phyloP scores from a whole-genome alignment of 2,888 invertebrate genomes.

The Apamea epomidion region DNA sequence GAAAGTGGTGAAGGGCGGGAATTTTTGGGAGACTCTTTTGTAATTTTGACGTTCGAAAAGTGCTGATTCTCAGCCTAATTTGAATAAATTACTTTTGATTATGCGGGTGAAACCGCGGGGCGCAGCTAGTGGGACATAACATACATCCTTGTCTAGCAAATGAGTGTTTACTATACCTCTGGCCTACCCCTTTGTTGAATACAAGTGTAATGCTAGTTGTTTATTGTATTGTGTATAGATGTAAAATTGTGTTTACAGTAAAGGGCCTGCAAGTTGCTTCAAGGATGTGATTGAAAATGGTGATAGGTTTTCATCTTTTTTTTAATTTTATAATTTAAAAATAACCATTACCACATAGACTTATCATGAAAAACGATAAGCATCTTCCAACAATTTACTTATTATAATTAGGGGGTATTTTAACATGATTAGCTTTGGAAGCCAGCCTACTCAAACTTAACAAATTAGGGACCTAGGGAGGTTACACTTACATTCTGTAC shows the following conservation, averaged over 20 bases:
- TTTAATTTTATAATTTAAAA: constrained; percentile 11
- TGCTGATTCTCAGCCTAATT: no score
- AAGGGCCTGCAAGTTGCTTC: not conserved
- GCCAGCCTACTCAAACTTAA: constrained; percentile 26
- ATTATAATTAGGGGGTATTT: constrained; percentile 21
- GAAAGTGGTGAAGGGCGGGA: no score
- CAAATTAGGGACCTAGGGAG: not conserved
- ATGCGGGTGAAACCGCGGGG: no score
- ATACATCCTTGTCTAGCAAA: not conserved
- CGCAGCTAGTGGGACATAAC: not conserved
- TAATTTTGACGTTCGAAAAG: no score
- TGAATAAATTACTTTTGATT: no score
- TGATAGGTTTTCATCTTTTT: not conserved
- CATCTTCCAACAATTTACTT: constrained; percentile 20
- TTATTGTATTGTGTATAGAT: not conserved
- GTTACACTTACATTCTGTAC: constrained; percentile 32
- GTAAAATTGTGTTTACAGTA: not conserved
- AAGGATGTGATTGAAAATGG: constrained; percentile 3
- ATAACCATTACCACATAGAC: constrained; percentile 1
- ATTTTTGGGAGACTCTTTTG: no score
- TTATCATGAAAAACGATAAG: constrained; percentile 6
- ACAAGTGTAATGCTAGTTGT: not conserved
- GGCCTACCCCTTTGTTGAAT: not conserved
- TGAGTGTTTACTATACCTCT: not conserved
- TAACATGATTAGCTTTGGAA: constrained; percentile 26